Evolutionary conservation across 2,888 invertebrate species (phyloP).

Genomic region (Lamproptera curius): DNA sequence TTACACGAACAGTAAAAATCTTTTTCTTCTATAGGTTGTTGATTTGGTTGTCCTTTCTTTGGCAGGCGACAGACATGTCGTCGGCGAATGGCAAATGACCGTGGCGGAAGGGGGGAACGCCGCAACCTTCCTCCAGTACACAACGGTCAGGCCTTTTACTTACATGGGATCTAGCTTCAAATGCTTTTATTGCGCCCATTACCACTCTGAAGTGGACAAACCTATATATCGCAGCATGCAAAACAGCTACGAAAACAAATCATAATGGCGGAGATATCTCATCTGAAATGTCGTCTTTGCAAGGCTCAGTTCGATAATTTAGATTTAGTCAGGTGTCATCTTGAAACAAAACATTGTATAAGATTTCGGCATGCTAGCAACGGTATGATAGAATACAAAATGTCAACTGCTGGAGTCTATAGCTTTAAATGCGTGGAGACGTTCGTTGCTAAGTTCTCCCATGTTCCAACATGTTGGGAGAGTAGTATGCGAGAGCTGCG

Average conservation of each 20-base stretch:
- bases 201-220: conserved; percentile 35
- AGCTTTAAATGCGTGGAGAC: conserved; percentile 42
- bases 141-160: conserved; percentile 49
- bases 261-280: conserved; percentile 47
- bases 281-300: conserved; percentile 49
- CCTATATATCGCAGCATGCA: conserved; percentile 40
- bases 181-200: conserved; percentile 50
- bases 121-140: conserved; percentile 41
- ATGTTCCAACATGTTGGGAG: conserved; percentile 50
- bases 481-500: conserved; percentile 53
- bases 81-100: conserved; percentile 54
- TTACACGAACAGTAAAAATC: too few species aligned
- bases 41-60: conserved; percentile 27
- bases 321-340: conserved; percentile 37
- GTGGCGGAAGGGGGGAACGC: conserved; percentile 47
- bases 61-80: conserved; percentile 27
- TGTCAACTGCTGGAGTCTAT: conserved; percentile 37
- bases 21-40: neutral
- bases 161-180: conserved; percentile 51
- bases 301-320: conserved; percentile 36
- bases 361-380: conserved; percentile 39
- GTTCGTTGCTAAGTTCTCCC: conserved; percentile 42
- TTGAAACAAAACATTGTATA: conserved; percentile 34
- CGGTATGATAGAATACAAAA: conserved; percentile 50
- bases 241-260: conserved; percentile 42